Evolutionary conservation across 2,888 invertebrate species (phyloP).

Genomic region (Cheilosia variabilis): DNA sequence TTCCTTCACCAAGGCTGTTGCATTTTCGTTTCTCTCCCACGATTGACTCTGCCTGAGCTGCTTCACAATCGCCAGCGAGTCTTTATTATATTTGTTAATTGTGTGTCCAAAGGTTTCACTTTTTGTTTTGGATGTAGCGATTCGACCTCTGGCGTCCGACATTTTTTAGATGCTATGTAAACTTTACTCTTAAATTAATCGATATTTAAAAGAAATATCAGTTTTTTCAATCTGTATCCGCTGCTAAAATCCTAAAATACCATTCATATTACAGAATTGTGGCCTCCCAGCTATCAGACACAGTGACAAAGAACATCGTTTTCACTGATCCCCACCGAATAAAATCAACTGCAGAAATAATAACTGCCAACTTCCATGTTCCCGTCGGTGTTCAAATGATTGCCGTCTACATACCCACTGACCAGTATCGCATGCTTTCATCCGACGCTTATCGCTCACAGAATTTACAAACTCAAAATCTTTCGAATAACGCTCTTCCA

Average conservation of each 20-base stretch:
- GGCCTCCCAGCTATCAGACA: conserved; percentile 90
- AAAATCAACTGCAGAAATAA: conserved; percentile 90
- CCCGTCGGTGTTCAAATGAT: conserved; percentile 93
- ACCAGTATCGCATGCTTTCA: conserved; percentile 86
- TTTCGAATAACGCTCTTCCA: conserved; percentile 79
- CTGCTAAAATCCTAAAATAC: background rate
- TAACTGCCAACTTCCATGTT: conserved; percentile 88
- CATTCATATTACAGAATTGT: conserved; percentile 87
- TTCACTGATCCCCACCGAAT: conserved; percentile 93
- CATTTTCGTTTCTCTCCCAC: too few species aligned
- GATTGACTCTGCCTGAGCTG: too few species aligned
- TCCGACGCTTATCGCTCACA: conserved; percentile 84
- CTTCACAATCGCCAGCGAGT: too few species aligned
- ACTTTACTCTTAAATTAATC: background rate
- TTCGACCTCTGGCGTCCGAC: too few species aligned
- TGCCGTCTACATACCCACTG: conserved; percentile 89
- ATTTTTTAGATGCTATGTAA: too few species aligned
- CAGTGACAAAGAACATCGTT: conserved; percentile 90
- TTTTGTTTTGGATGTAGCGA: too few species aligned
- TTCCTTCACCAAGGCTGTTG: too few species aligned
- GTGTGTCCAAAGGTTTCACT: too few species aligned
- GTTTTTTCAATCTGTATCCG: background rate
- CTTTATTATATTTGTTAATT: too few species aligned
- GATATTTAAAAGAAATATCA: background rate
- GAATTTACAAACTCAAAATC: conserved; percentile 81